A percentile compares a stretch with the other conserved stretches of the same genome.
Conservation (phyloP, 2,888 invertebrate genomes). For the Amblyjoppa fuscipennis region DNA sequence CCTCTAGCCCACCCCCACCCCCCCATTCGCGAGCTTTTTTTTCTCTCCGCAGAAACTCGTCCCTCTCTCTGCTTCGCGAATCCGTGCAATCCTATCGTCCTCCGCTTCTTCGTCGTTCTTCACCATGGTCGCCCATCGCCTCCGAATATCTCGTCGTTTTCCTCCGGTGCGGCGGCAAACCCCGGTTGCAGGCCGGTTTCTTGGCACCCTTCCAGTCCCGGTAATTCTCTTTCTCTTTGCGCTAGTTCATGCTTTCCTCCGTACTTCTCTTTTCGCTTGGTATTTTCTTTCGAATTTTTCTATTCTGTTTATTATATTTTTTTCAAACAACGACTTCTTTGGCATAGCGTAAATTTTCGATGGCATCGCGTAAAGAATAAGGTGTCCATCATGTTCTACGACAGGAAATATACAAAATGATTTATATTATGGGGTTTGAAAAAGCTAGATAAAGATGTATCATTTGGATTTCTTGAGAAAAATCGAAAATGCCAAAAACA, state of each 20-base stretch:
- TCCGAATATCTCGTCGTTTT: constrained; percentile 6
- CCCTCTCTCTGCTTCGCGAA: constrained; percentile 45
- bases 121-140: background rate
- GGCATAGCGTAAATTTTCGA: too few species aligned
- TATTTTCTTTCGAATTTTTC: too few species aligned
- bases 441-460: too few species aligned
- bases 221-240: constrained; percentile 25
- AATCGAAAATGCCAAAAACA: too few species aligned
- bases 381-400: too few species aligned
- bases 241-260: background rate
- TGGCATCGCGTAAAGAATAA: too few species aligned
- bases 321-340: too few species aligned
- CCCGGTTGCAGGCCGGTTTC: constrained; percentile 34
- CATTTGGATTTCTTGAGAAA: too few species aligned
- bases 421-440: too few species aligned
- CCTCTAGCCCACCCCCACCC: constrained; percentile 22
- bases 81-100: constrained; percentile 18
- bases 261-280: background rate
- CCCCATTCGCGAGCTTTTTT: constrained; percentile 11
- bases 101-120: constrained; percentile 17
- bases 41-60: constrained; percentile 68
- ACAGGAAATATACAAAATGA: too few species aligned
- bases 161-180: constrained; percentile 1
- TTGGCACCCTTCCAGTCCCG: constrained; percentile 59
- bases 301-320: too few species aligned